phyloP scores from a whole-genome alignment of 2,113 vertebrate species.

The Peromyscus polionotus region DNA sequence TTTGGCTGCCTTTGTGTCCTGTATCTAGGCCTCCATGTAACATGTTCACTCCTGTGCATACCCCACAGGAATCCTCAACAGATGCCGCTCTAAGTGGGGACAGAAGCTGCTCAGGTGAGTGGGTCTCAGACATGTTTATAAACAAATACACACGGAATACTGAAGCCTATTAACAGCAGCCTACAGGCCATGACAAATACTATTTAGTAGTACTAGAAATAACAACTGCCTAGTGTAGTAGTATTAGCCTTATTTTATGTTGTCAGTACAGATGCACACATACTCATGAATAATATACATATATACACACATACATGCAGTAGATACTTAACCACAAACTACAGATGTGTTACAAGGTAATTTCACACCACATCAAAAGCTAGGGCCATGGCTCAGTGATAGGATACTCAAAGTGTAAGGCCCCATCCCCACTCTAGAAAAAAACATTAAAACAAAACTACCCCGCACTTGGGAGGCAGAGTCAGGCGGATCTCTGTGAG shows the following conservation, averaged over 20 bases:
- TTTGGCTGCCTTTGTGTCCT: constrained; percentile 45
- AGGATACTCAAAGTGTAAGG: neutral
- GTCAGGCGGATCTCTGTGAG: too few relatives aligned
- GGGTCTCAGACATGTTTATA: neutral
- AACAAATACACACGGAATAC: neutral
- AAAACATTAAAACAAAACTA: neutral
- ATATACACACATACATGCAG: neutral
- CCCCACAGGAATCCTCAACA: constrained; percentile 89
- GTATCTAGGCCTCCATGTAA: constrained; percentile 23
- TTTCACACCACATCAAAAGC: neutral
- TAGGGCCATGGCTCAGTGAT: neutral
- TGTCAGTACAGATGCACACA: constrained; percentile 15
- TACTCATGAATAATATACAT: neutral
- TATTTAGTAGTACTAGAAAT: neutral
- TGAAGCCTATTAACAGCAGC: neutral
- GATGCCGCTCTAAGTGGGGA: constrained; percentile 90
- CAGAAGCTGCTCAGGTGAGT: constrained; percentile 88
- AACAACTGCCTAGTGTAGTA: neutral
- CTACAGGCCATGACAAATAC: neutral
- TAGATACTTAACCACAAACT: constrained; percentile 14
- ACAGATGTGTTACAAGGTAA: neutral
- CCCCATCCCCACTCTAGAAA: neutral
- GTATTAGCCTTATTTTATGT: neutral
- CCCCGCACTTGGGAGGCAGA: too few relatives aligned
- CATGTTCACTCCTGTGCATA: neutral